Evolutionary conservation across 2,113 vertebrate genomes (phyloP), one percentile per base, ranked within the genome.

Genomic region (Theristicus caerulescens): DNA sequence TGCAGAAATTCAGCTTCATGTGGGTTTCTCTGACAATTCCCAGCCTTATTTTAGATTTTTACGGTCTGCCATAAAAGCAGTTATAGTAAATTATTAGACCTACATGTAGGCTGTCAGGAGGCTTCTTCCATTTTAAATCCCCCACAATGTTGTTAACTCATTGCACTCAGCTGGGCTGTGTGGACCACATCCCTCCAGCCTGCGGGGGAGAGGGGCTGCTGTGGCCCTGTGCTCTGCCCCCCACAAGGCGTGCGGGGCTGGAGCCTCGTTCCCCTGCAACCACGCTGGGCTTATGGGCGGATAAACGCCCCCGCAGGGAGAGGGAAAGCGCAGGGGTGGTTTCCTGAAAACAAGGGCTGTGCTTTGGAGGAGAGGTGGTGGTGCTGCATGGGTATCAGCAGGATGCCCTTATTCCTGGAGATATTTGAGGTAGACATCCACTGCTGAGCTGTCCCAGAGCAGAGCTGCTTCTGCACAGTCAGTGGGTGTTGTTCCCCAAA

Each of bases 11-110:
- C 80, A 65, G 18, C 49, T 91, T 83, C 2, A 7, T 61, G 72
- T 44, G 90, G 83, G 49, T 49, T 80, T 46, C 93, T 70, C 80
- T 49, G 49, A 89, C 90, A 83, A 84, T 91, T 83, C 86, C 89
- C 92, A 84, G 81, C 72, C 84, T 94, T 91, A 65, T 61, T 94
- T 91, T 52, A 89, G 77, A 73, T 66, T 91, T 95, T 94, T 93
- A 94, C 0, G 0, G 44, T 66, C 58, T 83, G 73, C 80, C 51
- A 73, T 91, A 84, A 91, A 91, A 77, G 38, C 54, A 42, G n/a
- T 86, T 81, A 34, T 10, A 80, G 89, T 64, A 94, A 95, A 86
- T 91, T 81, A 92, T 94, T 80, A 91, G 95, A 61, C 83, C 86
- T 72, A 5, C 51, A 8, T 25, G 40, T 36, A 77, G 64, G 81